Evolutionary conservation across 37 sponge, comb jelly and placozoan species (phyloP).

Genomic region (Tethya wilhelma): DNA sequence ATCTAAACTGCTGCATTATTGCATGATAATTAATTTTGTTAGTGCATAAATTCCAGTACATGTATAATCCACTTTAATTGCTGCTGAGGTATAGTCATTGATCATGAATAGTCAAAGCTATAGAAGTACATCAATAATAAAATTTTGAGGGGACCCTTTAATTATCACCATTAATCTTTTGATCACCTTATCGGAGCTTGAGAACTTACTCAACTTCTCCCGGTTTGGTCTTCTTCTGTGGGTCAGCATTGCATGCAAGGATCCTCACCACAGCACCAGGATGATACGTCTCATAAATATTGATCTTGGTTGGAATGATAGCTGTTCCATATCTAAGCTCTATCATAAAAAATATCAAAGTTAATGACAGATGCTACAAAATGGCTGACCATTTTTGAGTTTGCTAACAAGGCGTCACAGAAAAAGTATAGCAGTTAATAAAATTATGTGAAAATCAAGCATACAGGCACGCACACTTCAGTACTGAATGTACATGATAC

Average conservation of each 20-base stretch:
- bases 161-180: too few species aligned
- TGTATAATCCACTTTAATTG: too few species aligned
- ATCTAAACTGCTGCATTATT: too few species aligned
- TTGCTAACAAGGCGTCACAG: not conserved
- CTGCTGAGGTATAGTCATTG: too few species aligned
- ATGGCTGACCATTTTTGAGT: not conserved
- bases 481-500: not conserved
- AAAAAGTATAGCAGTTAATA: not conserved
- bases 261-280: conserved; percentile 75
- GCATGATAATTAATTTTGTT: too few species aligned
- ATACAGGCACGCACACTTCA: not conserved
- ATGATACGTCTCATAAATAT: conserved; percentile 68
- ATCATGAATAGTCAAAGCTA: too few species aligned
- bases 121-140: too few species aligned
- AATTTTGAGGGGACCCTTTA: too few species aligned
- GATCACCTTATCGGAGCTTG: not conserved
- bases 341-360: not conserved
- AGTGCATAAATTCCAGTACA: too few species aligned
- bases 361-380: not conserved
- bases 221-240: conserved; percentile 4
- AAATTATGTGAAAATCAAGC: not conserved
- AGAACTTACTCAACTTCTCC: conserved; percentile 60
- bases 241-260: conserved; percentile 63
- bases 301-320: conserved; percentile 43
- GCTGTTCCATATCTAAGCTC: conserved; percentile 39